These are phyloP conservation scores for Coccyzus lansbergi DNA, from an alignment of 2,797 vertebrate genomes.

Conservation along the genomic window DNA sequence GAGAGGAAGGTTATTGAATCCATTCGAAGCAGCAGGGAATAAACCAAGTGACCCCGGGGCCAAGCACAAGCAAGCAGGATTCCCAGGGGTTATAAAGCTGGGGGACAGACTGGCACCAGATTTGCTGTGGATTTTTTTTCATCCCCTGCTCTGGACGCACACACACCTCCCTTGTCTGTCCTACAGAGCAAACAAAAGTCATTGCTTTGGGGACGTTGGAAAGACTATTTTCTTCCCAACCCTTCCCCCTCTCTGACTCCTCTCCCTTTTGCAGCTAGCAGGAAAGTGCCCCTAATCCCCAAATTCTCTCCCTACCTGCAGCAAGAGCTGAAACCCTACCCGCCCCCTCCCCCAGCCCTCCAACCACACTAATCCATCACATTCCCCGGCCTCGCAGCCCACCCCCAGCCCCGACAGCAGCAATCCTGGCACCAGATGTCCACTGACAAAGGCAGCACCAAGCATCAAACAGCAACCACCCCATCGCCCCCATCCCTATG, in stretches of 20 bases:
- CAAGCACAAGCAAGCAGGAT: background rate
- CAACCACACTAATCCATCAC: conserved; percentile 39
- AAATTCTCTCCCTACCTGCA: conserved; percentile 51
- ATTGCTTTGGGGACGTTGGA: background rate
- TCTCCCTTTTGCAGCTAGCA: background rate
- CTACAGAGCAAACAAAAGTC: background rate
- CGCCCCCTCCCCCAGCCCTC: conserved; percentile 40
- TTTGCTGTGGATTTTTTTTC: conserved; percentile 18
- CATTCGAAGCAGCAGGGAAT: conserved; percentile 32
- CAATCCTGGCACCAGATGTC: conserved; percentile 69
- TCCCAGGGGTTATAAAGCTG: background rate
- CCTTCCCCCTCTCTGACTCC: background rate
- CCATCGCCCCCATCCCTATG: background rate
- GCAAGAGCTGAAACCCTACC: conserved; percentile 43
- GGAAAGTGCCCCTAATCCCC: conserved; percentile 31
- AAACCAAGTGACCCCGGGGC: background rate
- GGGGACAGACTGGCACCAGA: background rate
- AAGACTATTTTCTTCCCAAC: background rate
- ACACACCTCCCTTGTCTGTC: background rate
- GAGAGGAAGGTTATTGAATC: conserved; percentile 47
- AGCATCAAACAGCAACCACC: conserved; percentile 17
- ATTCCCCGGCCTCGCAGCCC: conserved; percentile 27
- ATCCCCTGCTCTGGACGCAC: background rate
- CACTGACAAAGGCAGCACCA: conserved; percentile 45
- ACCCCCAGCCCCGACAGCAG: conserved; percentile 49